Base-by-base conservation (phyloP, 2,888 invertebrate genomes). In the Ceramica pisi region DNA sequence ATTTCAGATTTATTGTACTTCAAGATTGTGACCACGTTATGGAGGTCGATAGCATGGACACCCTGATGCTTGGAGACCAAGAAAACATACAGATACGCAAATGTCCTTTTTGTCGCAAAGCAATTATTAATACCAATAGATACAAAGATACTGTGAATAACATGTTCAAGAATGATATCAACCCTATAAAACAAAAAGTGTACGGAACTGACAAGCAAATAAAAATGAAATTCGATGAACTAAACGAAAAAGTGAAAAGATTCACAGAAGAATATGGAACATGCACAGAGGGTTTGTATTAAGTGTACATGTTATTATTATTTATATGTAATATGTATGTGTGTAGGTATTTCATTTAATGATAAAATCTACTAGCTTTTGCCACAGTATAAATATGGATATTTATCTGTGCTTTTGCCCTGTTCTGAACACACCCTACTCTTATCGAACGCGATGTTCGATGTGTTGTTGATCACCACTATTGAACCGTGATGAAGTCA, bases 101-200 rank as follows among this genome's bases (percentile, higher is more conserved):
- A 1, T 97, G 97, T 85, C 97, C 97, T 0, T 90, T 88, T 70
- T 97, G 97, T 86, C 96, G 96, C 65, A 96, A 96, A 23, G 94
- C 96, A 0, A 96, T 97, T 19, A 92, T 96, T 21, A 96, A 94
- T 82, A 97, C 96, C 3, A 91, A 92, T 56, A 94, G 97, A 21
- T 97, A 97, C 89, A 96, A 96, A 73, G 95, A 97, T 74, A 79
- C 93, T 3, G 93, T 97, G 67, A 93, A 94, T 87, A 78, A 82
- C n/a, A 90, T 90, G 71, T 89, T 94, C 55, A 91, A 87, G 71
- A 85, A 86, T n/a, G 92, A 94, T 65, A 93, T 96, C 23, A 93
- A 94, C 68, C 91, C 92, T 1, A 92, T 96, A 51, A 96, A 96
- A 78, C 86, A 87, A 64, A 88, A 86, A 68, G 90, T 93, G 26